Base-by-base conservation (phyloP, 2,113 vertebrate species). In the Halichoerus grypus region DNA sequence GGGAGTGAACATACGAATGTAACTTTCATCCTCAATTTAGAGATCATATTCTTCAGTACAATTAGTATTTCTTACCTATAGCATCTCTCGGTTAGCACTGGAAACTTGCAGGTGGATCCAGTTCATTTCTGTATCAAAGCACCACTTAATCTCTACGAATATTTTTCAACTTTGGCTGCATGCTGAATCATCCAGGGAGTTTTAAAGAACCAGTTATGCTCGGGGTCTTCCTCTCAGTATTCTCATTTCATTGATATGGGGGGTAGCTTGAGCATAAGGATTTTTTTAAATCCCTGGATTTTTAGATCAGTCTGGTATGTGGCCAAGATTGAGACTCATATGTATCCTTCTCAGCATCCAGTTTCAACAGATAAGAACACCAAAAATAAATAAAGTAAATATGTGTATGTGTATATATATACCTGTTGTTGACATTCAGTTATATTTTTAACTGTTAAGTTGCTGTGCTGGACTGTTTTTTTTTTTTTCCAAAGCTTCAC, bases 401-500 rank as follows among this genome's bases (percentile, higher is more conserved):
- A 4, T 86, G 18, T n/a, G 24, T 67, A 14, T 71, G 15, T 88
- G 15, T 80, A 31, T 91, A 72, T 24, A 11, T 46, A 61, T 26
- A 71, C 22, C 39, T 82, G 26, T 51, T 71, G 36, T 42, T 49
- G 31, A 87, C 18, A 76, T 85, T 76, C 24, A 28, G 3, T 65
- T 83, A 42, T 46, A 63, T 51, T 83, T 89, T 95, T 83, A 83
- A 82, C 46, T 74, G 7, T 76, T 49, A 85, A 92, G 31, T 92
- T 53, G 15, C 42, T 51, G 0, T 59, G 61, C 39, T 95, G 26
- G 42, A 53, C 4, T 77, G 12, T 7, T 61, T 26, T 59, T 39
- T 53, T 57, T 12, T 57, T 21, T 53, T 28, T 36, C 19, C 46
- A 55, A 74, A 82, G 33, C 39, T 89, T 22, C 77, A 84, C 26